A percentile compares a stretch with the other conserved stretches of the same genome.
Conservation (phyloP, 2,797 vertebrate species). For the Ctenochaetus hawaiiensis region DNA sequence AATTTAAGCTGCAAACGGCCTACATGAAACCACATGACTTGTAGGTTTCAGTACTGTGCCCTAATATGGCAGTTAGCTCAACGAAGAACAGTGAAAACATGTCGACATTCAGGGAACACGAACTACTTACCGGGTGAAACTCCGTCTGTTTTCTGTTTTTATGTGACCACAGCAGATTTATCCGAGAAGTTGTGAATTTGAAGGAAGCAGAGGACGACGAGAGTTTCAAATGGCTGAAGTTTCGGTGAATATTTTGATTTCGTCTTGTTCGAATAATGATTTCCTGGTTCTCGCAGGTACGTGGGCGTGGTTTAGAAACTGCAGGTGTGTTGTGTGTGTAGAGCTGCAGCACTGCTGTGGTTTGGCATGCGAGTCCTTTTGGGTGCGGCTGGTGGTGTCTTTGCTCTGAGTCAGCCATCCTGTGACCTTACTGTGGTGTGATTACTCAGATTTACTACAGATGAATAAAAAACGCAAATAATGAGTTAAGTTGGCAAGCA, state of each 20-base stretch:
- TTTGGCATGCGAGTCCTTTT: constrained; percentile 1
- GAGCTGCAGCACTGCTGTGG: not conserved
- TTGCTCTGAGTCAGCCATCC: constrained; percentile 30
- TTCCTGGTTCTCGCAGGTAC: constrained; percentile 86
- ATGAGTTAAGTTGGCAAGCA: not conserved
- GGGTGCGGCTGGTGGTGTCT: constrained; percentile 34
- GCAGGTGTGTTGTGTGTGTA: constrained; percentile 72
- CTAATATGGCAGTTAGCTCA: constrained; percentile 29
- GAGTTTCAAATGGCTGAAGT: not conserved
- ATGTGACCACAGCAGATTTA: not conserved
- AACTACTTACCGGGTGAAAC: constrained; percentile 68
- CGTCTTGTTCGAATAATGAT: constrained; percentile 17
- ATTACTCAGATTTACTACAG: constrained; percentile 4
- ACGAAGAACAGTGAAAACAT: constrained; percentile 22
- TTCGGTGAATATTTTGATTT: not conserved
- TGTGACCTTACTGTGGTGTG: not conserved
- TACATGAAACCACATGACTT: no score
- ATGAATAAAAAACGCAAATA: no score
- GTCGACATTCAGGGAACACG: constrained; percentile 14
- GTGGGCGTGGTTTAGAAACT: constrained; percentile 71
- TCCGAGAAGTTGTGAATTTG: not conserved
- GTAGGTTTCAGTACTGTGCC: not conserved
- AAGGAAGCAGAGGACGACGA: fast-evolving
- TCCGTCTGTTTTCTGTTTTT: not conserved
- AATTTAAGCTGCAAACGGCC: no score